Evolutionary conservation across 2,113 vertebrate species (phyloP).

Genomic region (Bettongia penicillata): DNA sequence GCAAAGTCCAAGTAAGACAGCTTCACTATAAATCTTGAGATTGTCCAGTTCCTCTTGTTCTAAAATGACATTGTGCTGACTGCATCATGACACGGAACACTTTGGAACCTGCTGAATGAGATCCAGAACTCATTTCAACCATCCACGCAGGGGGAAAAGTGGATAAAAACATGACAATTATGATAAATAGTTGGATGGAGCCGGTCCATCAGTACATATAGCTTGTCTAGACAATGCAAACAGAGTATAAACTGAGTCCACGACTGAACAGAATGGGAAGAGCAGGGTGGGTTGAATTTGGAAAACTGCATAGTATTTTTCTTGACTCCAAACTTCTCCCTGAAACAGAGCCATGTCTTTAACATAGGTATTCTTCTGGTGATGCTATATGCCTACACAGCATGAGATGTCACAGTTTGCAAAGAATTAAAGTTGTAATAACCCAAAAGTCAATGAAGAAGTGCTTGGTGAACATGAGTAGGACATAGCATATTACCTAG

Average conservation of each 20-base stretch:
- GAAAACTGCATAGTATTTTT: not conserved
- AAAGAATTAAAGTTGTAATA: not conserved
- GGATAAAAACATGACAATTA: not conserved
- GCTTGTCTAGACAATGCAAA: not conserved
- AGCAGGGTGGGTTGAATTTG: not conserved
- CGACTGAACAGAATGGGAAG: not conserved
- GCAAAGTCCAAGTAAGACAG: not conserved
- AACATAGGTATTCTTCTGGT: not conserved
- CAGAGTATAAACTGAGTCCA: not conserved
- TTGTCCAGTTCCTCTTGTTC: not conserved
- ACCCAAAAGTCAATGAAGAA: not conserved
- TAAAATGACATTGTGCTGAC: not conserved
- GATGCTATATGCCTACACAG: not conserved
- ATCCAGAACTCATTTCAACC: not conserved
- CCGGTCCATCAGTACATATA: too few relatives aligned
- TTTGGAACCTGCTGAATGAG: not conserved
- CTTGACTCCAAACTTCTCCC: not conserved
- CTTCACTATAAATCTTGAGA: not conserved
- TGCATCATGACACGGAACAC: not conserved
- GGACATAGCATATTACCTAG: not conserved
- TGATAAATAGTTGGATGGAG: not conserved
- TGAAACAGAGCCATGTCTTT: not conserved
- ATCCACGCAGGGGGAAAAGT: not conserved
- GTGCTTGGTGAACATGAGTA: not conserved
- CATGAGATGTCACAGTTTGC: not conserved